Evolutionary conservation across 2,113 vertebrate species (phyloP).

Genomic region (Solea senegalensis): DNA sequence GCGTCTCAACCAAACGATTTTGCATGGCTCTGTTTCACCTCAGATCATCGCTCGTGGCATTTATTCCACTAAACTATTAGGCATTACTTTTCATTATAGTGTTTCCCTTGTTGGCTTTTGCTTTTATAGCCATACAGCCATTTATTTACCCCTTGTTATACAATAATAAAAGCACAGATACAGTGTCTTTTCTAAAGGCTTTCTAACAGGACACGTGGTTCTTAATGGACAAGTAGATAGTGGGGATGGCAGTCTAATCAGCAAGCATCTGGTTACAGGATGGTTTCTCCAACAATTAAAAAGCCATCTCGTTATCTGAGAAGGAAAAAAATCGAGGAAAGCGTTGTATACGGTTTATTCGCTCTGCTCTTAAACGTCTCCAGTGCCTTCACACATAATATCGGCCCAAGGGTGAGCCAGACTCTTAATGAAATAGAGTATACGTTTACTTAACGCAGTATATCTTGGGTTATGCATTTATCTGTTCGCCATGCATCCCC

Average conservation of each 20-base stretch:
- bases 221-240: not conserved
- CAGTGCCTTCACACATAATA: too few species aligned
- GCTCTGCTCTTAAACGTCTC: not conserved
- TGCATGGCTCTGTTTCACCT: not conserved
- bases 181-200: not conserved
- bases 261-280: not conserved
- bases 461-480: conserved; percentile 21
- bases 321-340: conserved; percentile 1
- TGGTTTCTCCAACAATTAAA: conserved; percentile 3
- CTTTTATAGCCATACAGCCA: not conserved
- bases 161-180: not conserved
- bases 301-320: conserved; percentile 5
- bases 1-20: not conserved
- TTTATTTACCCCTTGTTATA: conserved; percentile 2
- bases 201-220: conserved; percentile 7
- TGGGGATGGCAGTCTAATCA: conserved; percentile 2
- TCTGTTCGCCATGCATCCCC: conserved; percentile 9
- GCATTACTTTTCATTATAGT: not conserved
- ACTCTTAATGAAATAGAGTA: not conserved
- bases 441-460: too few species aligned
- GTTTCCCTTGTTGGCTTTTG: not conserved
- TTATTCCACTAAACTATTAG: conserved; percentile 7
- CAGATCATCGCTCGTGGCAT: not conserved
- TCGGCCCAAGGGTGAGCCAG: not conserved
- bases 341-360: not conserved